A percentile compares a stretch with the other conserved stretches of the same genome.
Conservation (phyloP, 2,113 vertebrate genomes). For the Odocoileus hemionus region DNA sequence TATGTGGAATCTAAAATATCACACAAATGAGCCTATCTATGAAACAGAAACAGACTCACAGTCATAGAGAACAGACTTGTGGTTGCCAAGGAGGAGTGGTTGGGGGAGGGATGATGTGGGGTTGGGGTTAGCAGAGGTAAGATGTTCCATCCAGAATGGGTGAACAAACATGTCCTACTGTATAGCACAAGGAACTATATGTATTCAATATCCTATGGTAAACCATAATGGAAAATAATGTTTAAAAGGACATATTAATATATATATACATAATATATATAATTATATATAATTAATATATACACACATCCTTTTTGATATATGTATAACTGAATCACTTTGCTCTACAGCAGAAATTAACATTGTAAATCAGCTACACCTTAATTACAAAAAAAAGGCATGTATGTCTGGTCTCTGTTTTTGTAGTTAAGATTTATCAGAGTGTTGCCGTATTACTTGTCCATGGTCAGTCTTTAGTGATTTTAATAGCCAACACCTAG, state of each 20-base stretch:
- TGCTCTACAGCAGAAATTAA: neutral
- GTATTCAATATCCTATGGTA: neutral
- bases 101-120: neutral
- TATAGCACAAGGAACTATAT: neutral
- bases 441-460: neutral
- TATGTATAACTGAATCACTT: neutral
- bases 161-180: neutral
- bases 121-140: neutral
- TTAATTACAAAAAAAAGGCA: neutral
- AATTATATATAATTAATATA: neutral
- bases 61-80: neutral
- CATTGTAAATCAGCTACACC: neutral
- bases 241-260: neutral
- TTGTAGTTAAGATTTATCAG: neutral
- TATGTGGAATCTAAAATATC: neutral
- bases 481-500: neutral
- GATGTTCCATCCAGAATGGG: neutral
- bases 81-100: neutral
- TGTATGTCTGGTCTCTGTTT: neutral
- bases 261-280: neutral
- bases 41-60: neutral
- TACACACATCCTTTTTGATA: neutral
- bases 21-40: neutral
- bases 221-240: neutral
- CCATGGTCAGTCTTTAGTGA: neutral